These are phyloP conservation scores for Erebia aethiops DNA, from an alignment of 2,888 invertebrate genomes.

Conservation along the genomic window DNA sequence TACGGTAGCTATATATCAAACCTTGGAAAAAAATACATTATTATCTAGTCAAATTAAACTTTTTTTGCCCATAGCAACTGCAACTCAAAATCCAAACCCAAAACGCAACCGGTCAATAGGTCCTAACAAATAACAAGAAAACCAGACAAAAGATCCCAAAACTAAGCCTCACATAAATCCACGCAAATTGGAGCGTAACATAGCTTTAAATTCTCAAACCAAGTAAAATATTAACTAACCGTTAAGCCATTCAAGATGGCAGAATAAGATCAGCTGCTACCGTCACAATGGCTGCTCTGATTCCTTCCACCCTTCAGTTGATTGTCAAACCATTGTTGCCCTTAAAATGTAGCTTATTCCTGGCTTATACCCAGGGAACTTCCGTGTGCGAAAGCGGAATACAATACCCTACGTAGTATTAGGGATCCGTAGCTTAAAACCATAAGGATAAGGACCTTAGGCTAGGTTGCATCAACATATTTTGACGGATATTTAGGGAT, in stretches of 20 bases:
- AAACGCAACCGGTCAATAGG: slow-evolving; percentile 12
- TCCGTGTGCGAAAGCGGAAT: slow-evolving; percentile 74
- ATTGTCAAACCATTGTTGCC: slow-evolving; percentile 69
- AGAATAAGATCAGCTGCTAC: slow-evolving; percentile 66
- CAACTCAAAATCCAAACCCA: slow-evolving; percentile 2
- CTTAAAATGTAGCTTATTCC: slow-evolving; percentile 61
- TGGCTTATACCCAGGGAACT: slow-evolving; percentile 65
- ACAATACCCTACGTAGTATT: slow-evolving; percentile 14
- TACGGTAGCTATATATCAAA: no score
- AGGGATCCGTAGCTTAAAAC: slow-evolving; percentile 35
- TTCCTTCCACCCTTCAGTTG: slow-evolving; percentile 68
- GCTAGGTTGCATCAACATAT: no score
- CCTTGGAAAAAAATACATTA: no score
- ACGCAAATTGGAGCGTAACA: slow-evolving; percentile 53
- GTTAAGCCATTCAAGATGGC: slow-evolving; percentile 44
- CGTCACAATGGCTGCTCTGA: slow-evolving; percentile 66
- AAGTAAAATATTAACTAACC: slow-evolving; percentile 42
- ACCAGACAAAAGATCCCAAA: slow-evolving; percentile 25
- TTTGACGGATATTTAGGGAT: no score
- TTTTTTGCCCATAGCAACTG: slow-evolving; percentile 6
- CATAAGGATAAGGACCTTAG: no score
- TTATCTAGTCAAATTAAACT: not conserved
- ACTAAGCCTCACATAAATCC: slow-evolving; percentile 41
- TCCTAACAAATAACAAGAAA: slow-evolving; percentile 14
- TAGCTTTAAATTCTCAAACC: slow-evolving; percentile 18